phyloP scores from a whole-genome alignment of 2,113 vertebrate genomes.

The Grammomys surdaster region DNA sequence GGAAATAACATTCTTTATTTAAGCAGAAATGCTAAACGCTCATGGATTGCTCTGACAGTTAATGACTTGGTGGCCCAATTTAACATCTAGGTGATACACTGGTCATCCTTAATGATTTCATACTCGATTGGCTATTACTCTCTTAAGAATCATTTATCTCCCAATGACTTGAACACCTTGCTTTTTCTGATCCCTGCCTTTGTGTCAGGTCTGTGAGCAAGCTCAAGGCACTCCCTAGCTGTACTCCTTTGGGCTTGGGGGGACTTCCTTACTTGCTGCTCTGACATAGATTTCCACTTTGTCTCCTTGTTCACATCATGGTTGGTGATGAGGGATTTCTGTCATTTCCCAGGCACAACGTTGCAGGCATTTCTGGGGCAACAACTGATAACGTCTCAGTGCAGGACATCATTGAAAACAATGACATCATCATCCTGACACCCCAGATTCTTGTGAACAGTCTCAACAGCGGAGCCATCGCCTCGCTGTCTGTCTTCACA shows the following conservation, averaged over 20 bases:
- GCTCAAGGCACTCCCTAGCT: not conserved
- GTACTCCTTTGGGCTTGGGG: conserved; percentile 18
- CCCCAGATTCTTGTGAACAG: conserved; percentile 91
- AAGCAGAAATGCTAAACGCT: conserved; percentile 1
- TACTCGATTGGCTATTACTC: conserved; percentile 25
- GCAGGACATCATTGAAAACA: conserved; percentile 80
- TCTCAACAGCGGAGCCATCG: conserved; percentile 77
- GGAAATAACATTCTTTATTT: conserved; percentile 26
- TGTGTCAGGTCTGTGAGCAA: not conserved
- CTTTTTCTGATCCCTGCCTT: not conserved
- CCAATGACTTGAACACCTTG: not conserved
- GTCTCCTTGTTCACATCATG: not conserved
- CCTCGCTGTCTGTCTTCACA: conserved; percentile 88
- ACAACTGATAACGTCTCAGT: conserved; percentile 73
- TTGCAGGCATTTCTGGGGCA: conserved; percentile 88
- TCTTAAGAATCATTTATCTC: not conserved
- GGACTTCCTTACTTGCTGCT: not conserved
- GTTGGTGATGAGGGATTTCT: conserved; percentile 14
- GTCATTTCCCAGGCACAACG: conserved; percentile 78
- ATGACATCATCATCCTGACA: conserved; percentile 88
- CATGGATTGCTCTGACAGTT: not conserved
- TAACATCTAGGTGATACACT: conserved; percentile 31
- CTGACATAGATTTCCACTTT: not conserved
- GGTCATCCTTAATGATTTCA: conserved; percentile 47
- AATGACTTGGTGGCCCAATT: not conserved